These are phyloP conservation scores for Watsonalla cultraria DNA, from an alignment of 2,888 invertebrate species.

Conservation along the genomic window DNA sequence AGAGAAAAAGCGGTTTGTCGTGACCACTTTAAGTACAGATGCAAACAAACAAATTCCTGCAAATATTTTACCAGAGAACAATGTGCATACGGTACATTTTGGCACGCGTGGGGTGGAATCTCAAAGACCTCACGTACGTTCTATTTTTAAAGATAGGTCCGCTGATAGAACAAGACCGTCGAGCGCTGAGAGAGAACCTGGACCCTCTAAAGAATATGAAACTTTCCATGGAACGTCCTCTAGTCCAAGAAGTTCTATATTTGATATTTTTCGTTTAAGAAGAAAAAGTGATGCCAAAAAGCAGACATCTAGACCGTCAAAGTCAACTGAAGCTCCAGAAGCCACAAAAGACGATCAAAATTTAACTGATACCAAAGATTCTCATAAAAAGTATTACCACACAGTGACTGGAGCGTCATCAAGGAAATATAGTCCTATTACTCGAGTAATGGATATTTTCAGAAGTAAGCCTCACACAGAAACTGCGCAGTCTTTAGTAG, in stretches of 20 bases:
- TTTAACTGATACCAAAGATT: conserved; percentile 54
- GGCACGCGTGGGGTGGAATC: conserved; percentile 71
- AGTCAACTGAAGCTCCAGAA: conserved; percentile 58
- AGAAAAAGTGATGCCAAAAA: conserved; percentile 72
- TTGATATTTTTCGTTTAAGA: conserved; percentile 72
- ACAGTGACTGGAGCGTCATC: conserved; percentile 73
- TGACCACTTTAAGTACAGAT: conserved; percentile 62
- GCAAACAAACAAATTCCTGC: conserved; percentile 54
- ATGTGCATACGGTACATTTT: conserved; percentile 72
- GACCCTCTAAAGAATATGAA: conserved; percentile 62
- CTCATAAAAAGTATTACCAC: conserved; percentile 72
- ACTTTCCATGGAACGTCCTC: conserved; percentile 73
- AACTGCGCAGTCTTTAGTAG: conserved; percentile 41
- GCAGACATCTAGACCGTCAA: conserved; percentile 46
- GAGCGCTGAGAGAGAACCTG: conserved; percentile 61
- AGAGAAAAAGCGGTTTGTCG: conserved; percentile 64
- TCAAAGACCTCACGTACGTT: conserved; percentile 65
- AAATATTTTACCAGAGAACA: conserved; percentile 51
- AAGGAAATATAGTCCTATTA: conserved; percentile 70
- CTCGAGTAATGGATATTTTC: conserved; percentile 73
- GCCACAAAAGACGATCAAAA: conserved; percentile 48
- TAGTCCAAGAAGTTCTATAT: conserved; percentile 72
- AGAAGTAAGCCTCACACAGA: conserved; percentile 62
- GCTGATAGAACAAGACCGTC: conserved; percentile 57
- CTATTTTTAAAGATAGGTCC: conserved; percentile 65